These are phyloP conservation scores for Campopleginae sp. DNA, from an alignment of 2,888 invertebrate genomes.

Conservation along the genomic window DNA sequence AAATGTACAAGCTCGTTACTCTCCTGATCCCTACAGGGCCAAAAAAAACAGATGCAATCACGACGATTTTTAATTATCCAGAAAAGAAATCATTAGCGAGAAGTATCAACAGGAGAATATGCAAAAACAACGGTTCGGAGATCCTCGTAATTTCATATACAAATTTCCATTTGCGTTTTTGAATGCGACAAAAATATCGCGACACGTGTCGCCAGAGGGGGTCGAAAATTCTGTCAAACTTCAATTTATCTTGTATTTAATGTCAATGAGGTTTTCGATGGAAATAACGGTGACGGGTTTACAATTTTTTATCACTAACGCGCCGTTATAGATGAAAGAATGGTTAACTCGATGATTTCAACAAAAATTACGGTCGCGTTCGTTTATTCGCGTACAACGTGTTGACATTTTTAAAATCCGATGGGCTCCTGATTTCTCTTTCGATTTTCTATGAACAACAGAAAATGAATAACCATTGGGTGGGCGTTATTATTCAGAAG, in stretches of 20 bases:
- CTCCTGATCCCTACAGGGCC: neutral
- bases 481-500: constrained; percentile 1
- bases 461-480: neutral
- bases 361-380: neutral
- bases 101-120: neutral
- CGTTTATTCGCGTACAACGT: neutral
- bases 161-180: neutral
- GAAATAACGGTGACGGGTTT: neutral
- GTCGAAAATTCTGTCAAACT: neutral
- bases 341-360: neutral
- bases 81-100: neutral
- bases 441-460: neutral
- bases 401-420: neutral
- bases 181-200: neutral
- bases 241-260: neutral
- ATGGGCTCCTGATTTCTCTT: neutral
- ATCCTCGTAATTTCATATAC: neutral
- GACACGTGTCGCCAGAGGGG: neutral
- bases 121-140: neutral
- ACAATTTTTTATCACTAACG: neutral
- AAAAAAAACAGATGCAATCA: neutral
- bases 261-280: neutral
- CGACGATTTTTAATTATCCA: neutral
- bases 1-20: neutral
- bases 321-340: neutral